Conservation (phyloP, 2,797 vertebrate species). For the Craterocephalus amniculus region DNA sequence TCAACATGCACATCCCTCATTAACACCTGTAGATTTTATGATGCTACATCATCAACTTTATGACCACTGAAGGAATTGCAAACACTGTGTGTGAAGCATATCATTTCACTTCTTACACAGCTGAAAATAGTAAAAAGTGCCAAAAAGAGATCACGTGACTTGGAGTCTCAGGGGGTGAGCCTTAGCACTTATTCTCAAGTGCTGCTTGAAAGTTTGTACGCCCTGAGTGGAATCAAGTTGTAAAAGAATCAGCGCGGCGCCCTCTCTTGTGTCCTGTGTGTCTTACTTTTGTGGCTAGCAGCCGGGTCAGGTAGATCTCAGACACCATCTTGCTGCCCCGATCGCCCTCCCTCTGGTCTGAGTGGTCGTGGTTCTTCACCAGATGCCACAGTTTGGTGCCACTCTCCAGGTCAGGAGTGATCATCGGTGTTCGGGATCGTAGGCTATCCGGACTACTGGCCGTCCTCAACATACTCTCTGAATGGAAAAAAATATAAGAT, state of each 20-base stretch:
- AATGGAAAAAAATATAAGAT: constrained; percentile 19
- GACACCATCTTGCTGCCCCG: constrained; percentile 99
- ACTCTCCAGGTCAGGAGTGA: constrained; percentile 96
- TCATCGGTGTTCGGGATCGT: constrained; percentile 96
- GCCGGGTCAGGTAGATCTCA: constrained; percentile 95
- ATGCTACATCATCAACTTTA: background rate
- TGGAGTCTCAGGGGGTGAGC: constrained; percentile 17
- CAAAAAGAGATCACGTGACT: constrained; percentile 5
- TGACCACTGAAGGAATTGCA: background rate
- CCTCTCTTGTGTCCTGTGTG: background rate
- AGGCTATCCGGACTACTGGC: constrained; percentile 98
- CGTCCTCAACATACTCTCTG: constrained; percentile 97
- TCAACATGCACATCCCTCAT: background rate
- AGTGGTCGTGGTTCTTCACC: constrained; percentile 98
- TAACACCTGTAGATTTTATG: background rate
- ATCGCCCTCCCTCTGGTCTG: constrained; percentile 95
- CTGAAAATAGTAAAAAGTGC: background rate
- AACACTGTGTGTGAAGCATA: background rate
- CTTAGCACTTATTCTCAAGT: constrained; percentile 15
- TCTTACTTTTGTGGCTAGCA: constrained; percentile 94
- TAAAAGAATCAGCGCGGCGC: background rate
- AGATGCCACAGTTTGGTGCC: constrained; percentile 98
- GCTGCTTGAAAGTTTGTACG: constrained; percentile 7
- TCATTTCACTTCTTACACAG: background rate
- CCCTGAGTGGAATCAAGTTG: constrained; percentile 6